Base-by-base conservation (phyloP, 2,888 invertebrate genomes). In the Andrena bucephala region DNA sequence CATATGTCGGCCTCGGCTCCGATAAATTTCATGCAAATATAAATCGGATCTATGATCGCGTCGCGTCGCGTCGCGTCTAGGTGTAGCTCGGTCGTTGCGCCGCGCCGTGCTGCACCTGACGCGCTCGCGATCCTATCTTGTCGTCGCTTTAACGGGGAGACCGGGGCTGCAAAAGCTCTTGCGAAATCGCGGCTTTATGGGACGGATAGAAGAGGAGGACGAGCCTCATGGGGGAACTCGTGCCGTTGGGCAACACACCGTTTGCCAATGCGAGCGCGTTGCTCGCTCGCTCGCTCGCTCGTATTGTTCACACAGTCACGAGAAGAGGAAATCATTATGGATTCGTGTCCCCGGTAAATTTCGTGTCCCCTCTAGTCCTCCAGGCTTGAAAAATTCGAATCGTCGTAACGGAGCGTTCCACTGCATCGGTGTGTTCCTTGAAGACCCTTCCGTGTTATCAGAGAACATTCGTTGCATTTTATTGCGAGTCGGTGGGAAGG, bases 41-140 rank as follows among this genome's bases (percentile, higher is more conserved):
- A 83, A 84, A 83, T 84, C 84, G 84, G 79, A 86, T 86, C 87
- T 83, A 81, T 68, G 87, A 87, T 83, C 87, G 73, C 68, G 79
- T 42, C 75, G 71, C 70, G 52, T 70, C 74, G 70, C 75, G 65
- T 70, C 74, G 74, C 75, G 68, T 62, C 67, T 83, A 84, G 79
- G 84, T 79, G 83, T 87, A 78, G 70, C 73, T 80, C 76, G 68
- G 57, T 83, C 83, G 69, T 66, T 59, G 29, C 63, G 81, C 77
- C 72, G 72, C 67, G 59, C 62, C 50, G 82, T 69, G 82, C 75
- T 83, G 87, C 87, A 87, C 87, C 87, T 87, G 87, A 87, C 84
- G 77, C 83, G 76, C 67, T 67, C 79, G 85, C 76, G 88, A 87
- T 87, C 74, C 80, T 86, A 87, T 87, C 87, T 84, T 71, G 70